Base-by-base conservation (phyloP, 1,140 invertebrate species). In the Agraylea sexmaculata region DNA sequence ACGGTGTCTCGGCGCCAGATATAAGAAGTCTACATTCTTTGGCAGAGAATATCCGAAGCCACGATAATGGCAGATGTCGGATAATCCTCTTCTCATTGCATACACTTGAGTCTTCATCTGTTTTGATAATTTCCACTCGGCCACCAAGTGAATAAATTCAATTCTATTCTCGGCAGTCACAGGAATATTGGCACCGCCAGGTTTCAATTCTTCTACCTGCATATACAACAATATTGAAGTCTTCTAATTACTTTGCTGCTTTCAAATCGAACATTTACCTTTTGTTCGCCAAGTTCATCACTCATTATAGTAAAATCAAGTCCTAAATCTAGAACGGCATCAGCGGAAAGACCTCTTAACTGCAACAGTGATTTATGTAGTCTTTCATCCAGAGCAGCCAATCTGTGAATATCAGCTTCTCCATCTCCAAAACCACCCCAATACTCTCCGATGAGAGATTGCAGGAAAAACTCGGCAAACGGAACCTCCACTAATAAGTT, bases 91-190 rank as follows among this genome's bases (percentile, higher is more conserved):
- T 48, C 85, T 80, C 55, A 91, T 89, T 16, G 87, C 85, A 38
- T 69, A 71, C 52, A 87, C 92, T 47, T 96, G 91, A 2, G 76
- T 69, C 31, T 83, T 70, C 42, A 95, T 91, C 69, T 94, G 90
- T 53, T 79, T 40, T 2, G 47, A 49, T 22, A 97, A 66, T 64
- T 94, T 94, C 52, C 90, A 95, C 68, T 97, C 89, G 1, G 93
- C 91, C 62, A 98, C 83, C 38, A 94, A 62, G 60, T 96, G 90
- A 51, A 98, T 90, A 56, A 98, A 99, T 60, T 97, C 91, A 56
- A 96, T 91, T 40, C 87, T 74, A 66, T 98, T 97, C 37, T 80
- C 74, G 49, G 80, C 80, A 2, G 85, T 95, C 0, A 98, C 93
- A 4, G 80, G 73, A 53, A 94, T 94, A 53, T 87, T 83, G 12